Conservation (phyloP, 2,888 invertebrate species). For the Neoaliturus tenellus region DNA sequence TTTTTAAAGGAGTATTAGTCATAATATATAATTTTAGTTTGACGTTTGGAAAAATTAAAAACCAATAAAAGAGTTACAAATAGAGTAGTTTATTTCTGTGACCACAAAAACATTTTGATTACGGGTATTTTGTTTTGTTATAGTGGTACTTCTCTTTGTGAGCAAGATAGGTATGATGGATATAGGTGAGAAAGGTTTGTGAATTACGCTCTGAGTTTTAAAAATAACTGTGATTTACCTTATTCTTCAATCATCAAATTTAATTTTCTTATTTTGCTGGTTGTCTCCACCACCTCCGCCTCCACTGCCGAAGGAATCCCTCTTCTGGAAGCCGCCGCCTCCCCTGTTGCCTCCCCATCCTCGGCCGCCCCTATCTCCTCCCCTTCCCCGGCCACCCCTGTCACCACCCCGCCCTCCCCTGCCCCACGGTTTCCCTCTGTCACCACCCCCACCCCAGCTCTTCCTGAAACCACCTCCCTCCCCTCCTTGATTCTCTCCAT, state of each 20-base stretch:
- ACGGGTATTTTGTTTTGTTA: too few relatives aligned
- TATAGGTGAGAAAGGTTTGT: too few relatives aligned
- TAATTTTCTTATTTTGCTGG: constrained; percentile 86
- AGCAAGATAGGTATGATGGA: too few relatives aligned
- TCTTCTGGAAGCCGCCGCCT: constrained; percentile 63
- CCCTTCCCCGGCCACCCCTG: constrained; percentile 70
- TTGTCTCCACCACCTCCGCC: constrained; percentile 70
- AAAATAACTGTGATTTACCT: not conserved
- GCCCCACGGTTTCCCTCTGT: constrained; percentile 62
- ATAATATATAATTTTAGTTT: too few relatives aligned
- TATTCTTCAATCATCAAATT: constrained; percentile 72
- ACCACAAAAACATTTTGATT: too few relatives aligned
- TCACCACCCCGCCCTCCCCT: constrained; percentile 72
- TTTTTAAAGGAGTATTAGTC: too few relatives aligned
- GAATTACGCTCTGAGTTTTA: too few relatives aligned
- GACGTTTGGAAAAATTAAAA: too few relatives aligned
- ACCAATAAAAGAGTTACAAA: too few relatives aligned
- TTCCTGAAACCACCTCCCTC: constrained; percentile 70
- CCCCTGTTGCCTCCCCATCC: constrained; percentile 60
- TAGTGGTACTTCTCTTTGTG: too few relatives aligned
- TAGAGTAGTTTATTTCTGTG: too few relatives aligned
- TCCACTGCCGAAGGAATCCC: constrained; percentile 68
- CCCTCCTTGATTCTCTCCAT: constrained; percentile 70
- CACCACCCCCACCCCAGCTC: constrained; percentile 63
- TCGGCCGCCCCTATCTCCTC: constrained; percentile 67